Conservation (phyloP, 2,113 vertebrate species). For the Prionailurus viverrinus region DNA sequence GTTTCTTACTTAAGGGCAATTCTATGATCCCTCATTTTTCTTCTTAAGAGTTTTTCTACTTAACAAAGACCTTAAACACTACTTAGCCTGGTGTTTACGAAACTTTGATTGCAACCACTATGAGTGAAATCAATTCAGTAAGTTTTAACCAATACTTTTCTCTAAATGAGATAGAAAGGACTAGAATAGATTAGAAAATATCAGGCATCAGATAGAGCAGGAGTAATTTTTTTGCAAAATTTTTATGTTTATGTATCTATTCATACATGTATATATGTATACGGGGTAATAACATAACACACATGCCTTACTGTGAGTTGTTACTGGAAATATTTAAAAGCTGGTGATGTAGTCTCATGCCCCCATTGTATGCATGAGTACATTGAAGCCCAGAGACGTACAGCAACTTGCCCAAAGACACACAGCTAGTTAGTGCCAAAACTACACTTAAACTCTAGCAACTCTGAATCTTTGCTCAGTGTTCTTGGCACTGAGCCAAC, state of each 20-base stretch:
- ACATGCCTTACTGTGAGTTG: background rate
- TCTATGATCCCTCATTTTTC: background rate
- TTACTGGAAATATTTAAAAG: slow-evolving; percentile 3
- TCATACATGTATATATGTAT: background rate
- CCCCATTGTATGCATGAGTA: background rate
- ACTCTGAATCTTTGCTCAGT: background rate
- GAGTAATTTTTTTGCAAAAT: background rate
- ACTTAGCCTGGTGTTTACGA: background rate
- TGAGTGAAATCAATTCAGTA: background rate
- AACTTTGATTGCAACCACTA: background rate
- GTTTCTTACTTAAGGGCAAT: slow-evolving; percentile 40
- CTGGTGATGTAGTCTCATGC: background rate
- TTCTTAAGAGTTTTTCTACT: background rate
- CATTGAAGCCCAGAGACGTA: background rate
- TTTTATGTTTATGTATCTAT: background rate
- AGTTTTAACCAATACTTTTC: background rate
- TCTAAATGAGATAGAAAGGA: slow-evolving; percentile 43
- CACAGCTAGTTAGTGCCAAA: background rate
- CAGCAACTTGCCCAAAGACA: background rate
- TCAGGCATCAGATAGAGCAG: background rate
- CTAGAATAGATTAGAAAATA: background rate
- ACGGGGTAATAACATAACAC: background rate
- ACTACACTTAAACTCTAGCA: background rate
- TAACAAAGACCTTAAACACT: background rate
- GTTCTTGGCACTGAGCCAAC: background rate